Base-by-base conservation (phyloP, 1,140 invertebrate genomes). In the Zaprionus kolodkinae region DNA sequence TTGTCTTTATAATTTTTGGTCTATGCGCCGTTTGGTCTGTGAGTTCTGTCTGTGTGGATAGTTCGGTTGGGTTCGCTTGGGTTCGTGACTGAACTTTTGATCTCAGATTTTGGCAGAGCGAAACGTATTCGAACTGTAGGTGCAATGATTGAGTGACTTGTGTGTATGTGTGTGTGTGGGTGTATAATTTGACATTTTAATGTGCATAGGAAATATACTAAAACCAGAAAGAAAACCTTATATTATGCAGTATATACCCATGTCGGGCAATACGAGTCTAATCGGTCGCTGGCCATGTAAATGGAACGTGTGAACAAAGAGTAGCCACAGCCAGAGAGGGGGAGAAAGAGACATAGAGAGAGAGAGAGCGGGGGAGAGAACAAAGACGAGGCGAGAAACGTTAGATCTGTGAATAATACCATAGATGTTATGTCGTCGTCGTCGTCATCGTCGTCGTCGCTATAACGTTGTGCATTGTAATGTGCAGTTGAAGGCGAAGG, bases 291-390 rank as follows among this genome's bases (percentile, higher is more conserved):
- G 84, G 76, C 79, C 76, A 86, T 77, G 80, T 86, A 86, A 86
- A 86, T 86, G 79, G 83, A 86, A 88, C 83, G 83, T 86, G 83
- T 88, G 83, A 86, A 86, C 83, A 88, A 88, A 72, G 79, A 76
- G 67, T 67, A 65, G 59, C 40, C 27, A 70, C 69, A 62, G 56
- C 69, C 50, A 63, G 52, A 30, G 48, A 55, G 21, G 60, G 70
- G 30, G 72, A 54, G 59, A 35, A 1, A 52, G 72, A 54, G 59
- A 35, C 3, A 52, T 65, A 81, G 64, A 61, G 68, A 78, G 61
- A 48, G 7, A 45, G 15, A 43, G 40, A 30, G 57, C 38, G 12
- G 25, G 45, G 57, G 48, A 59, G 43, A 60, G 54, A 61, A 59
- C 17, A 50, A 57, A 52, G 17, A 30, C 43, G 38, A 52, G 36